Evolutionary conservation across 2,113 vertebrate species (phyloP).

Genomic region (Mirounga angustirostris): DNA sequence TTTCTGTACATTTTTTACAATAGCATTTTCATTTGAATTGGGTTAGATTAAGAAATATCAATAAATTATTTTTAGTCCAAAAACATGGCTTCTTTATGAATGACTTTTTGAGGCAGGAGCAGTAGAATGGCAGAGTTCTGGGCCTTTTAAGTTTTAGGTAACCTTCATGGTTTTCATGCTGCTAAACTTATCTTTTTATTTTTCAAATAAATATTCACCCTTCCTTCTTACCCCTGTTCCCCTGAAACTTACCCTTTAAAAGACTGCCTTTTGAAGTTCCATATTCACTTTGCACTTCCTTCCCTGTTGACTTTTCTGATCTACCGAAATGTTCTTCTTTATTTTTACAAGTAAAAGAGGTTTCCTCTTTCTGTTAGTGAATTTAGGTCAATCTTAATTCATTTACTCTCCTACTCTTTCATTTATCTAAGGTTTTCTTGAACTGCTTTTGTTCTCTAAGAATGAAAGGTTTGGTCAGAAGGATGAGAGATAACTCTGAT

Average conservation of each 20-base stretch:
- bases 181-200: background rate
- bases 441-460: background rate
- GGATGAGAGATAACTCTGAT: background rate
- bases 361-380: background rate
- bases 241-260: background rate
- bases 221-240: background rate
- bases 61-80: background rate
- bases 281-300: background rate
- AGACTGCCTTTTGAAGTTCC: background rate
- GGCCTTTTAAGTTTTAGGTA: background rate
- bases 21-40: background rate
- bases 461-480: background rate
- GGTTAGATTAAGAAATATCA: background rate
- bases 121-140: rapidly evolving
- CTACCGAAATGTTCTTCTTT: background rate
- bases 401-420: rapidly evolving
- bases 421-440: background rate
- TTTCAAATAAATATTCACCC: background rate
- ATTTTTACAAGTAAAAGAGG: background rate
- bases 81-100: background rate
- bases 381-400: background rate
- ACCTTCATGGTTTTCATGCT: background rate
- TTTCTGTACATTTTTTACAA: background rate
- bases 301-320: background rate
- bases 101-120: background rate